phyloP scores from a whole-genome alignment of 2,113 vertebrate species.

The Promerops cafer region DNA sequence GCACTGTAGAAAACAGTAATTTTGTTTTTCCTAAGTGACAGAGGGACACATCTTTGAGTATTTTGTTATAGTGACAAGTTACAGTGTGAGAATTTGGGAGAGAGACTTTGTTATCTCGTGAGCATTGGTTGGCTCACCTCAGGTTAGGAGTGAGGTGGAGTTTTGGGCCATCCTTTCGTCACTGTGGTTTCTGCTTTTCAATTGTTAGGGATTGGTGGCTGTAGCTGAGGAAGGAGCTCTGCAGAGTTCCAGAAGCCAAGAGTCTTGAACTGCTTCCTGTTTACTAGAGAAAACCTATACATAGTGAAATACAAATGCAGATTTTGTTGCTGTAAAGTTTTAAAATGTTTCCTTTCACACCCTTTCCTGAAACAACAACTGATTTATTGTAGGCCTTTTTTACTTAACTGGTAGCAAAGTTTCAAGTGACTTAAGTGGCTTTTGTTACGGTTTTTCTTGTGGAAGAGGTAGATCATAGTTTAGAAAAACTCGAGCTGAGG shows the following conservation, averaged over 20 bases:
- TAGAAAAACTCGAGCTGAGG: neutral
- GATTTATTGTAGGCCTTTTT: neutral
- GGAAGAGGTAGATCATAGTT: neutral
- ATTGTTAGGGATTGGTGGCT: neutral
- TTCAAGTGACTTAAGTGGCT: neutral
- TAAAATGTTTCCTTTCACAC: neutral
- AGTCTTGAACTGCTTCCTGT: neutral
- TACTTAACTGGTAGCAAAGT: neutral
- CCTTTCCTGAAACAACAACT: neutral
- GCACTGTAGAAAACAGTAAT: neutral
- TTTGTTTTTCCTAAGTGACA: neutral
- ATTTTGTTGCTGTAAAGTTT: neutral
- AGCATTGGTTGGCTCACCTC: accelerated
- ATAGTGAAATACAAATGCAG: neutral
- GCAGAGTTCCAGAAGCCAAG: neutral
- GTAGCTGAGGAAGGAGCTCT: neutral
- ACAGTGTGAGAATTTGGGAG: neutral
- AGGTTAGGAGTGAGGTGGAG: neutral
- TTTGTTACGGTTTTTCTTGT: neutral
- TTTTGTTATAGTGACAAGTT: neutral
- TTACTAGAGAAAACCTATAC: neutral
- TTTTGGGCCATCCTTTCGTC: neutral
- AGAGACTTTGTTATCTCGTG: neutral
- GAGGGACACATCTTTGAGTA: neutral
- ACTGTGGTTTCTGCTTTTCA: neutral